Base-by-base conservation (phyloP, 2,113 vertebrate genomes). In the Heterotilapia buettikoferi region DNA sequence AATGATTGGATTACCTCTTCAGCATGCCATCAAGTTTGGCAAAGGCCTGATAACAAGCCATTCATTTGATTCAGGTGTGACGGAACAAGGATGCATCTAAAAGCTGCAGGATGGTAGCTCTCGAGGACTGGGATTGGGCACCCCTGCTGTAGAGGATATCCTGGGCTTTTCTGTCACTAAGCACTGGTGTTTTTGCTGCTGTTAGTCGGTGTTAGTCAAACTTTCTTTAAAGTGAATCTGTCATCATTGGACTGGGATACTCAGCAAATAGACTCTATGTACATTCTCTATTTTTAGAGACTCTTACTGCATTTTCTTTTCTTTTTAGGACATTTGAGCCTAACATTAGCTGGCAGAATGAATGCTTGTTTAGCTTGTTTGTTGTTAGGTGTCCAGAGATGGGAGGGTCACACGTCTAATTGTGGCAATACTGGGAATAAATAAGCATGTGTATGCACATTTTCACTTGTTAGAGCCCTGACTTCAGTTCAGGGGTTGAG, bases 251-350 rank as follows among this genome's bases (percentile, higher is more conserved):
- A 40, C 63, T 68, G 3, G 63, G 19, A 40, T 38, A 66, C 61
- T 38, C 11, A 13, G 19, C 33, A 66, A 66, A 66, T 38, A 66
- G 33, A 7, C 0, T 66, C 61, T 38, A n/a, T 38, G 33, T 66
- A 66, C 61, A 66, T 0, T 38, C 31, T 66, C 19, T 66, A 38
- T 38, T 66, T 66, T 66, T 38, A 66, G 33, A 38, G 61, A 66
- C 6, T 33, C 29, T 66, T 66, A 38, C 3, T 66, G 10, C 13
- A 8, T 38, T 66, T 66, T 66, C 0, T 0, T 66, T 38, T 66
- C 19, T 66, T 38, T 38, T 0, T 38, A 21, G 63, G 63, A 21
- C 63, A 40, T n/a, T 68, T 38, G 63, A 68, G 33, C 6, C 33
- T 21, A 68, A 40, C 36, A 68, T 68, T 21, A 40, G 36, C 63